Evolutionary conservation across 2,113 vertebrate species (phyloP).

Genomic region (Callopanchax toddi): DNA sequence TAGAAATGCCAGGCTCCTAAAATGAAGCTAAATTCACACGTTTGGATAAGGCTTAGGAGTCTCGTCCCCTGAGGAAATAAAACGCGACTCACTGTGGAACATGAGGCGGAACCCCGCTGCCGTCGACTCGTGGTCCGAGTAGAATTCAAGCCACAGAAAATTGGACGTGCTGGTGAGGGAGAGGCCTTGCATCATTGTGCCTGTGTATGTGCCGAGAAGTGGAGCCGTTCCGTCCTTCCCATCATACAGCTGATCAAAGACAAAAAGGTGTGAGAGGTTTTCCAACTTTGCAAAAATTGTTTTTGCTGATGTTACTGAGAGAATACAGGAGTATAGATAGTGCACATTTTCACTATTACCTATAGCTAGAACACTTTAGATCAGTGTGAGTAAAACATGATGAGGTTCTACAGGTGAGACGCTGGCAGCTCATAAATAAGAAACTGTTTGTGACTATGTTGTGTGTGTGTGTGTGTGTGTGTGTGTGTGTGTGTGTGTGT

Average conservation of each 20-base stretch:
- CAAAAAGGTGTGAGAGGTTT: neutral
- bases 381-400: too few species aligned
- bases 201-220: conserved; percentile 87
- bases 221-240: conserved; percentile 89
- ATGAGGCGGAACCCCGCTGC: conserved; percentile 93
- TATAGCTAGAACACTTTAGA: too few species aligned
- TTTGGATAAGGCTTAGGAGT: conserved; percentile 53
- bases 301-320: too few species aligned
- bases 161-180: conserved; percentile 94
- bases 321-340: too few species aligned
- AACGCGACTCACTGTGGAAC: conserved; percentile 89
- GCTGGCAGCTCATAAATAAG: too few species aligned
- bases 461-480: too few species aligned
- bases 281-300: too few species aligned
- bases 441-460: too few species aligned
- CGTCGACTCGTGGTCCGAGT: conserved; percentile 87
- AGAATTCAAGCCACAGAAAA: conserved; percentile 95
- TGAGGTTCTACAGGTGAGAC: too few species aligned
- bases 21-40: conserved; percentile 50
- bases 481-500: too few species aligned
- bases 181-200: conserved; percentile 86
- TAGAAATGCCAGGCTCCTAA: conserved; percentile 48
- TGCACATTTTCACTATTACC: too few species aligned
- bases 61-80: conserved; percentile 34
- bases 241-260: conserved; percentile 88